phyloP scores from a whole-genome alignment of 2,888 invertebrate species.

The Amphipoea oculea region DNA sequence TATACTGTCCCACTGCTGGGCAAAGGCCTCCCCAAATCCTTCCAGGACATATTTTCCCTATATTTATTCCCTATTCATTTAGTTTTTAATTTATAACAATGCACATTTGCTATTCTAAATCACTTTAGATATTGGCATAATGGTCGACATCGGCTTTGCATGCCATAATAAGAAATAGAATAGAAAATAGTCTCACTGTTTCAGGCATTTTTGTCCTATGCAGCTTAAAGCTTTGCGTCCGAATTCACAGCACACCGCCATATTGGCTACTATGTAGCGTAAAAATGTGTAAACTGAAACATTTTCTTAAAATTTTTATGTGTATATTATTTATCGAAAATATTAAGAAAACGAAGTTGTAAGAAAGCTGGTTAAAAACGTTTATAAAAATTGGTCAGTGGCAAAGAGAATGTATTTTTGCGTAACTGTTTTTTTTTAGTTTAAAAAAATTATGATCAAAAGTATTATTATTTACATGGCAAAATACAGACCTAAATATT shows the following conservation, averaged over 20 bases:
- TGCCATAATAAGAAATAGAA: background rate
- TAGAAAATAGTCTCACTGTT: background rate
- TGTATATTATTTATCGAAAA: background rate
- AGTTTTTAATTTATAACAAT: background rate
- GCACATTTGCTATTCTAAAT: background rate
- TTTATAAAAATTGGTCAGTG: background rate
- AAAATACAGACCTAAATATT: background rate
- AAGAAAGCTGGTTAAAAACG: background rate
- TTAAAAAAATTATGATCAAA: background rate
- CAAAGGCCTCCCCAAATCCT: background rate
- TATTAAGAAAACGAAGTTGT: background rate
- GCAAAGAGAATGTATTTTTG: too few species aligned
- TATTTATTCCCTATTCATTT: background rate
- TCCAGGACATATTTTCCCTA: background rate
- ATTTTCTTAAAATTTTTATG: background rate
- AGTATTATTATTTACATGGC: background rate
- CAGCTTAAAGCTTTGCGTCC: conserved; percentile 35
- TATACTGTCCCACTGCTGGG: background rate
- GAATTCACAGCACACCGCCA: conserved; percentile 56
- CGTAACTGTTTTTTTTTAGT: background rate
- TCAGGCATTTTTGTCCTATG: background rate
- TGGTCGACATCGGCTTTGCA: background rate
- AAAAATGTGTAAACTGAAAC: conserved; percentile 17
- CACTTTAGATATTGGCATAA: background rate
- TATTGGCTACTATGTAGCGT: conserved; percentile 38